Conservation (phyloP, 2,888 invertebrate genomes). For the Hartigia nigra region DNA sequence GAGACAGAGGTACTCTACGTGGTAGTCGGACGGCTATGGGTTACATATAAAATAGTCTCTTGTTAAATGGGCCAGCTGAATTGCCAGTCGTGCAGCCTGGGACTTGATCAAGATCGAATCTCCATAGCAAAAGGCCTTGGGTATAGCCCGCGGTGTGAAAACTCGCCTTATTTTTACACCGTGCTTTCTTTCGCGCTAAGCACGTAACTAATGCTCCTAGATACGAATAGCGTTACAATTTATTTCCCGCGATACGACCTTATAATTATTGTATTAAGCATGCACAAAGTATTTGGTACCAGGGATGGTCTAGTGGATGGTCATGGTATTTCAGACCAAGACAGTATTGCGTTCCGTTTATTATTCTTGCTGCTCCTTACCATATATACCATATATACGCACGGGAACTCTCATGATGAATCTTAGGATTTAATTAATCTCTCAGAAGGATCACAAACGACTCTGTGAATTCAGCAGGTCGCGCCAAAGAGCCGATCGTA, state of each 20-base stretch:
- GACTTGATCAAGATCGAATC: constrained; percentile 2
- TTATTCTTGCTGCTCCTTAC: not conserved
- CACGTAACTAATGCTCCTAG: constrained; percentile 22
- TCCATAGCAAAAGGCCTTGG: constrained; percentile 1
- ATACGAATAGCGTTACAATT: constrained; percentile 39
- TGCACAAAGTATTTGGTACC: not conserved
- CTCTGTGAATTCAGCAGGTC: constrained; percentile 12
- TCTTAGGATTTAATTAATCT: not conserved
- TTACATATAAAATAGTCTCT: not conserved
- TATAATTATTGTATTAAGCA: constrained; percentile 41
- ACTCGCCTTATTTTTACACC: constrained; percentile 34
- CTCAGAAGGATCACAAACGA: not conserved
- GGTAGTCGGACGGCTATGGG: not conserved
- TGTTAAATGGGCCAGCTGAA: not conserved
- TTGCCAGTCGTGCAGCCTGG: not conserved
- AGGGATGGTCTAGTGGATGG: not conserved
- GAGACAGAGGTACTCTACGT: not conserved
- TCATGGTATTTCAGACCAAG: not conserved
- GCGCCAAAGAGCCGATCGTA: constrained; percentile 60
- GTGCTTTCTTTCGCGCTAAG: constrained; percentile 35
- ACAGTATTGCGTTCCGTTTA: not conserved
- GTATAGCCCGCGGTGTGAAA: constrained; percentile 15
- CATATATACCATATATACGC: not conserved
- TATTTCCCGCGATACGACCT: constrained; percentile 46
- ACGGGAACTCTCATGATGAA: not conserved